A percentile compares a stretch with the other conserved stretches of the same genome.
Conservation (phyloP, 2,113 vertebrate genomes). For the Strigops habroptila region DNA sequence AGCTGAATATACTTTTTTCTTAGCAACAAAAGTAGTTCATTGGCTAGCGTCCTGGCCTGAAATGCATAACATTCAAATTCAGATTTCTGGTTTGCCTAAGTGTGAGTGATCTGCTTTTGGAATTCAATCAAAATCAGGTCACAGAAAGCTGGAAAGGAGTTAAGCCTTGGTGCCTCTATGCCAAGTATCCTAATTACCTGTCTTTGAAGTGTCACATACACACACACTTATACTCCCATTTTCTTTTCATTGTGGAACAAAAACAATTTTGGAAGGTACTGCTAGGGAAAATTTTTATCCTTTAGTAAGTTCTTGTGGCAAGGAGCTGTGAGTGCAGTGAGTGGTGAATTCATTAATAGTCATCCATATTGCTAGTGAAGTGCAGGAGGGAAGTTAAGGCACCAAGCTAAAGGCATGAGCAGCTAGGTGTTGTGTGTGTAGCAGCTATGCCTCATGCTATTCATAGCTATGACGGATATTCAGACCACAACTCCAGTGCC, state of each 20-base stretch:
- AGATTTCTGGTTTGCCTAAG: background rate
- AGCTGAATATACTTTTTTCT: background rate
- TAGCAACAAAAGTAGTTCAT: background rate
- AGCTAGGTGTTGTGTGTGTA: background rate
- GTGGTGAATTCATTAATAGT: background rate
- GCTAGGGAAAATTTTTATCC: background rate
- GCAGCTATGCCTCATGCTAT: background rate
- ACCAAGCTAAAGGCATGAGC: background rate
- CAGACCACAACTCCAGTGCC: background rate
- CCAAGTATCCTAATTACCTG: constrained; percentile 49
- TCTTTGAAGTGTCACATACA: background rate
- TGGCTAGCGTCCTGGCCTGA: background rate
- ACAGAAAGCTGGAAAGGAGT: constrained; percentile 1
- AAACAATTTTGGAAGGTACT: background rate
- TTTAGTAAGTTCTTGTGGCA: background rate
- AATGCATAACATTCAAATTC: background rate
- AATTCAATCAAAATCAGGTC: constrained; percentile 43
- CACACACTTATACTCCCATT: background rate
- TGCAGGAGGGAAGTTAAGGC: background rate
- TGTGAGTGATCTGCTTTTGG: constrained; percentile 34
- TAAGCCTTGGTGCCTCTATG: background rate
- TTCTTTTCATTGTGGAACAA: background rate
- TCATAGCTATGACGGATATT: background rate
- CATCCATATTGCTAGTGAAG: background rate
- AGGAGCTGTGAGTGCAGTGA: background rate